A percentile compares a stretch with the other conserved stretches of the same genome.
Conservation (phyloP, 2,888 invertebrate species). For the Shargacucullia verbasci region DNA sequence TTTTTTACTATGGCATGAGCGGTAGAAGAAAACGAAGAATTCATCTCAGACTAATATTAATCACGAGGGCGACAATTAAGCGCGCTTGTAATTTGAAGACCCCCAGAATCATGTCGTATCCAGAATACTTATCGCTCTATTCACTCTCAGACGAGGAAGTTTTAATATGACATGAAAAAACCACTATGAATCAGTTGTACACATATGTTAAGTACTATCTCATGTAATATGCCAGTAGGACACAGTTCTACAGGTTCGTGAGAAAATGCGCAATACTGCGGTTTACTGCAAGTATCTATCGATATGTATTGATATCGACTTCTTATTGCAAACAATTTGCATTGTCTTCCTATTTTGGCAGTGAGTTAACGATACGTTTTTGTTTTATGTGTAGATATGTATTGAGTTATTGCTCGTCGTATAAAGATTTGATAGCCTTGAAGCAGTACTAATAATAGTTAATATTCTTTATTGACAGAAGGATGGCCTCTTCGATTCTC, state of each 20-base stretch:
- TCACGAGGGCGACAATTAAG: too few species aligned
- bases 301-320: conserved; percentile 21
- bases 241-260: conserved; percentile 53
- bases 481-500: not conserved
- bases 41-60: too few species aligned
- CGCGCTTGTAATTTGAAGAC: too few species aligned
- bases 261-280: conserved; percentile 58
- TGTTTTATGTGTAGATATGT: not conserved
- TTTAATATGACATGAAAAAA: not conserved
- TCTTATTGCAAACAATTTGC: conserved; percentile 46
- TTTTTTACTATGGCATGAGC: too few species aligned
- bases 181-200: conserved; percentile 8
- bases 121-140: too few species aligned
- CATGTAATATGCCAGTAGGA: not conserved
- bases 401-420: conserved; percentile 8
- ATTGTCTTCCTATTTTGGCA: conserved; percentile 53
- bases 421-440: conserved; percentile 17
- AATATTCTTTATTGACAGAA: conserved; percentile 17
- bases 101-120: too few species aligned
- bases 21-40: too few species aligned
- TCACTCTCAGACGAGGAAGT: not conserved
- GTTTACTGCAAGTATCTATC: conserved; percentile 36
- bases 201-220: conserved; percentile 1
- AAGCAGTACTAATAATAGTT: not conserved
- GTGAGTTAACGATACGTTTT: not conserved